Evolutionary conservation across 2,113 vertebrate genomes (phyloP), one percentile per base, ranked within the genome.

Genomic region (Heliornis fulica): DNA sequence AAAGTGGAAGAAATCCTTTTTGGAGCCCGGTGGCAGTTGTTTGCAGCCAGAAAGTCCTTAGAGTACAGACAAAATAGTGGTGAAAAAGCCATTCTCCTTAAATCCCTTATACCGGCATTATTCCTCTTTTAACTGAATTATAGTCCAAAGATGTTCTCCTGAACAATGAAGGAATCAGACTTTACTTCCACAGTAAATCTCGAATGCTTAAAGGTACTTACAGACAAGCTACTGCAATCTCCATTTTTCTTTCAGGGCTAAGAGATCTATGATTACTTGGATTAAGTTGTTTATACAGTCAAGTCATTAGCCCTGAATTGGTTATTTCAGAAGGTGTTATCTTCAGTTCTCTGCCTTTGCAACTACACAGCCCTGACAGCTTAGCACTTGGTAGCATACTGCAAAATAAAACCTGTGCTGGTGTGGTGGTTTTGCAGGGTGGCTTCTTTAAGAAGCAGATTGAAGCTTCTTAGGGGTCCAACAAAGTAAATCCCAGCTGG

Each of bases 11-110:
- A 80, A 87, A 71, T 57, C 3, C 2, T 53, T 63, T 69, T 21
- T 0, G 45, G 28, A 59, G 43, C 63, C 41, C 71, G 10, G 1
- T 5, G 56, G 71, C 34, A 61, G 26, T 32, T 1, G 0, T 32
- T 34, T 41, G 34, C 12, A 63, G 26, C 20, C 48, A 36, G 15
- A 41, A 56, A 48, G 34, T 41, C 20, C 41, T 70, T 13, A 69
- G 15, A 5, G 13, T 36, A 63, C 3, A 2, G 25, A 41, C 11
- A 76, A 61, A 54, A 69, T 5, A 41, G 40, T 13, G 46, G 41
- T 40, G 56, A 76, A 83, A 61, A 76, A 40, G 46, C 17, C 20
- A 23, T 54, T 83, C 63, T 69, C 40, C 56, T 54, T 63, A 46
- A 69, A 77, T 56, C 40, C 11, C 26, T 63, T 25, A 48, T 19